Conservation (phyloP, 2,113 vertebrate species). For the Neogale vison region DNA sequence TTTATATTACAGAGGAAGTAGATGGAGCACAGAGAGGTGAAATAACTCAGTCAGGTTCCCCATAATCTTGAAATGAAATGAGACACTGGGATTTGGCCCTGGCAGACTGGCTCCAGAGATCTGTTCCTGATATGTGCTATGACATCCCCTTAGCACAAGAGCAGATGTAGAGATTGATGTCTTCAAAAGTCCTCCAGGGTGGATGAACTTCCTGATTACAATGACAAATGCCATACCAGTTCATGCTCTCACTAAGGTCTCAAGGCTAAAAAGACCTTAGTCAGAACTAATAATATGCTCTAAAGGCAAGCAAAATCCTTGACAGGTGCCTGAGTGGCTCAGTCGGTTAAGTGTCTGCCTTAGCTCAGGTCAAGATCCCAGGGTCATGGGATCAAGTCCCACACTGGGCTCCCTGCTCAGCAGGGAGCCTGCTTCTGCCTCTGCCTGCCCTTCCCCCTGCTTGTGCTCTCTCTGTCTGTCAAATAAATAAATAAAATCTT, state of each 20-base stretch:
- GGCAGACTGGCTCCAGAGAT: not conserved
- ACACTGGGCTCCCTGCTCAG: not conserved
- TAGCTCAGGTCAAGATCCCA: no score
- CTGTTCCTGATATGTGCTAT: not conserved
- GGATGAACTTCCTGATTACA: not conserved
- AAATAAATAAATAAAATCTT: not conserved
- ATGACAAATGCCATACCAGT: not conserved
- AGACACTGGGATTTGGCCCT: not conserved
- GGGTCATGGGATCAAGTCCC: no score
- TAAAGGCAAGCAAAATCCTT: not conserved
- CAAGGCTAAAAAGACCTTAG: not conserved
- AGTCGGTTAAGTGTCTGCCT: not conserved
- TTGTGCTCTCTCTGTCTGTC: not conserved
- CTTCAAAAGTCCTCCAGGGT: not conserved
- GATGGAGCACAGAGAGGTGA: not conserved
- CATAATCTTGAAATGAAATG: not conserved
- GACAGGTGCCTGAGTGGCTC: not conserved
- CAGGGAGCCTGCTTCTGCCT: not conserved
- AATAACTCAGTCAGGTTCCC: not conserved
- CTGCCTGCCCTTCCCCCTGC: no score
- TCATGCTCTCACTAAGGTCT: not conserved
- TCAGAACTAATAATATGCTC: accelerated
- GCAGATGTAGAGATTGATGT: not conserved
- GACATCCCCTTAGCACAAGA: not conserved
- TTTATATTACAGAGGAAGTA: not conserved